Evolutionary conservation across 2,797 vertebrate species (phyloP).

Genomic region (Xerus rutilus): DNA sequence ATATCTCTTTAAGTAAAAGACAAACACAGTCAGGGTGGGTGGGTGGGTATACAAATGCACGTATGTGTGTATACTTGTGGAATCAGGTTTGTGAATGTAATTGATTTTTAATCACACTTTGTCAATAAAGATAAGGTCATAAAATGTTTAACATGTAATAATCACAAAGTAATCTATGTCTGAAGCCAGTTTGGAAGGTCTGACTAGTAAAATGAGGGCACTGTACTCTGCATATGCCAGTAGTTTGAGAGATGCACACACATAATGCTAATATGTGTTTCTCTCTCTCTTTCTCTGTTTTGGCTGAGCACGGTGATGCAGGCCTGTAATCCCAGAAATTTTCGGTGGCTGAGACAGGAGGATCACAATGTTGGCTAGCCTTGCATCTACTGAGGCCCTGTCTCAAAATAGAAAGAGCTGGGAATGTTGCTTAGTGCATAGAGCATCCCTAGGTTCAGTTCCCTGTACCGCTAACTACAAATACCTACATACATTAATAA

Average conservation of each 20-base stretch:
- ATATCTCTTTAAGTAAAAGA: not conserved
- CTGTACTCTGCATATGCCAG: not conserved
- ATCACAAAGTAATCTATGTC: not conserved
- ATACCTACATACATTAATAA: not conserved
- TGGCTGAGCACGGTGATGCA: no score
- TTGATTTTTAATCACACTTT: slow-evolving; percentile 10
- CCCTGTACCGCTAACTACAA: no score
- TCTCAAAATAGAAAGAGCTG: no score
- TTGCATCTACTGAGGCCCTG: no score
- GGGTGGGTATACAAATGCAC: not conserved
- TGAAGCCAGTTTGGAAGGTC: slow-evolving; percentile 24
- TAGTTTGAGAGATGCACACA: not conserved
- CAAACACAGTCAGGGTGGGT: not conserved
- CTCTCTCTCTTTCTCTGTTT: no score
- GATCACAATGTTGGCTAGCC: no score
- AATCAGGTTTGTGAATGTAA: not conserved
- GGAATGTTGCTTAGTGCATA: no score
- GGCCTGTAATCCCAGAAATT: no score
- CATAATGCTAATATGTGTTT: not conserved
- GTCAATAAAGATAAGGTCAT: not conserved
- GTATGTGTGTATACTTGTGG: not conserved
- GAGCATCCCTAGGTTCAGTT: no score
- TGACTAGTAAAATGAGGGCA: not conserved
- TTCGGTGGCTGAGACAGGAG: no score
- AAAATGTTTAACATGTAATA: slow-evolving; percentile 38